Evolutionary conservation across 2,888 invertebrate species (phyloP), one percentile per base, ranked within the genome.

Genomic region (Tyria jacobaeae): DNA sequence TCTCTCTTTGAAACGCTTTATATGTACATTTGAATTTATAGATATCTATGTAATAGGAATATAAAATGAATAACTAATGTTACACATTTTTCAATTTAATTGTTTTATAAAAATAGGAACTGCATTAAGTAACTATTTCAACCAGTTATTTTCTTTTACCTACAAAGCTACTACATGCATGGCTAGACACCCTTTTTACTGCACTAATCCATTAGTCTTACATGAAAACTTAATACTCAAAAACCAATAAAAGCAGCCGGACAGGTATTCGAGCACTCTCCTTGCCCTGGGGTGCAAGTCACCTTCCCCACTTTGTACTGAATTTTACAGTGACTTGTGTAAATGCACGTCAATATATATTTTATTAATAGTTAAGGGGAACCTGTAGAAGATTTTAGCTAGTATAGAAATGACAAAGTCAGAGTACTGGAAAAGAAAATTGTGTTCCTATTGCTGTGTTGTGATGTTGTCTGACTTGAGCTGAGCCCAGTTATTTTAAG

Each of bases 161-260:
- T 65, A 17, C 39, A 17, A 41, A 21, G 63, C 60, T 54, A 71
- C 68, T 6, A 25, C 7, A n/a, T 5, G 14, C 6, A 6, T 51
- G 15, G 12, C 15, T 48, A 50, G 73, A 70, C 78, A 80, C 76
- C 86, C 84, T 76, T 73, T 67, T 75, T 76, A 84, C 85, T 80
- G 80, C 79, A 83, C 83, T 88, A 92, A 92, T 92, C 92, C 92
- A 92, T 92, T 92, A 92, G 87, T 67, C 70, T 70, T 79, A 89
- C 91, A 92, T 90, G 90, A 90, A 91, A 91, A 89, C 84, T 88
- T 90, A 89, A 91, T 89, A 88, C 71, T 80, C 79, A 86, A 83
- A 86, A 70, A 83, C 76, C 88, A 87, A 89, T 91, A 91, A 91
- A 89, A 90, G 79, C 81, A 79, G 81, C 75, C 71, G 75, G 82